Conservation (phyloP, 2,888 invertebrate species). For the Noctuana brunneofusca region DNA sequence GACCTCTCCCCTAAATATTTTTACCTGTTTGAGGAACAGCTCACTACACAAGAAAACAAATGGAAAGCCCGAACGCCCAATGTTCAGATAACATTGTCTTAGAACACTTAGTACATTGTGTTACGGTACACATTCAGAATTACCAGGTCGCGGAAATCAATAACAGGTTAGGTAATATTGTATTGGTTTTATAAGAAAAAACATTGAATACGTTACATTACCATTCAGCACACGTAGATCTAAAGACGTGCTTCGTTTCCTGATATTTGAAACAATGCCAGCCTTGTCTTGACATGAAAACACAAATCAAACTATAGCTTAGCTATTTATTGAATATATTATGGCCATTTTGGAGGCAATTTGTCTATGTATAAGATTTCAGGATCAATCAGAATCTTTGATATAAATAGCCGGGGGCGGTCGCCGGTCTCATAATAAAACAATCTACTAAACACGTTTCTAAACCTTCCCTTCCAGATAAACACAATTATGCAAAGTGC, state of each 20-base stretch:
- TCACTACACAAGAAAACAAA: constrained; percentile 11
- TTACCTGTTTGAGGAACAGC: background rate
- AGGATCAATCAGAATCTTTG: background rate
- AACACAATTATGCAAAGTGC: constrained; percentile 11
- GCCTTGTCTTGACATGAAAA: constrained; percentile 70
- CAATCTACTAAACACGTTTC: background rate
- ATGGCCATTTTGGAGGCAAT: constrained; percentile 25
- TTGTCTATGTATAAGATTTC: constrained; percentile 15
- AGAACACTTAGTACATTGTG: constrained; percentile 21
- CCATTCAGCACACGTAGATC: constrained; percentile 64
- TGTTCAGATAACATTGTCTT: constrained; percentile 18
- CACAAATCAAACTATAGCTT: constrained; percentile 65
- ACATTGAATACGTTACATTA: constrained; percentile 65
- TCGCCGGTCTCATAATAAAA: constrained; percentile 5
- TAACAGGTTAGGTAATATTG: constrained; percentile 51
- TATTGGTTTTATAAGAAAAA: constrained; percentile 65
- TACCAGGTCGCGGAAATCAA: constrained; percentile 48
- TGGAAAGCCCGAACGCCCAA: constrained; percentile 6
- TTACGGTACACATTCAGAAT: background rate
- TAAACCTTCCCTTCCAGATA: constrained; percentile 3
- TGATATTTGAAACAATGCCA: constrained; percentile 73
- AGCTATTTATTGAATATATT: constrained; percentile 34
- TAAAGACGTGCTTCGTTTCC: constrained; percentile 67
- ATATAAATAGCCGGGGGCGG: background rate
- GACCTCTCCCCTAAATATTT: background rate